Base-by-base conservation (phyloP, 2,888 invertebrate species). In the Monochamus alternatus region DNA sequence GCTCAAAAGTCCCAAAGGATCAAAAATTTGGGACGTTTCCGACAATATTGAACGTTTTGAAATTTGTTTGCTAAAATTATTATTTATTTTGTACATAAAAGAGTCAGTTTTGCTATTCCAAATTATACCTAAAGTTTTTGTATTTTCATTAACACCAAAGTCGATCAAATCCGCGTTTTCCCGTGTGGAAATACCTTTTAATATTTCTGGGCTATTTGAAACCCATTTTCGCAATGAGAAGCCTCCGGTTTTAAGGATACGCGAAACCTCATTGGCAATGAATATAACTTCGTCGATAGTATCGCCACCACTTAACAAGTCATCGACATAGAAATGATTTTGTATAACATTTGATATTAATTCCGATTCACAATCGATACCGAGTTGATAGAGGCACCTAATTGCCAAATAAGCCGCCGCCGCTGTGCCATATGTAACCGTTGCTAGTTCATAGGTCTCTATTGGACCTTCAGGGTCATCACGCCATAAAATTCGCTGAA, bases 401-500 rank as follows among this genome's bases (percentile, higher is more conserved):
- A 59, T 74, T 22, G 76, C 76, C 5, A 76, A 51, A 60, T 62
- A 76, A 22, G 66, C 44, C 9, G 73, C 73, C 14, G 73, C 51
- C 10, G 73, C 14, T 5, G 69, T 76, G 12, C 75, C 79, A 47
- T 79, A 79, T 3, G 73, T 78, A 2, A 80, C 78, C 3, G 75
- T 78, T 32, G 72, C 78, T 10, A 81, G 60, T 32, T 77, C 70
- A 52, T 77, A 81, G 9, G 64, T 66, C 31, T 75, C 30, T 67
- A 80, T 30, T n/a, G 72, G 67, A 38, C 78, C 59, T n/a, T 58
- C 62, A 14, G 75, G 74, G 64, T 66, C 55, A 60, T 73, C 73
- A 7, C 76, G 65, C 77, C 77, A 80, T 52, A 80, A 51, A 10
- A 80, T 79, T n/a, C 77, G 44, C 62, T 80, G 80, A 30, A 80